phyloP scores from a whole-genome alignment of 2,888 invertebrate species.

The Caenorhabditis sp. region DNA sequence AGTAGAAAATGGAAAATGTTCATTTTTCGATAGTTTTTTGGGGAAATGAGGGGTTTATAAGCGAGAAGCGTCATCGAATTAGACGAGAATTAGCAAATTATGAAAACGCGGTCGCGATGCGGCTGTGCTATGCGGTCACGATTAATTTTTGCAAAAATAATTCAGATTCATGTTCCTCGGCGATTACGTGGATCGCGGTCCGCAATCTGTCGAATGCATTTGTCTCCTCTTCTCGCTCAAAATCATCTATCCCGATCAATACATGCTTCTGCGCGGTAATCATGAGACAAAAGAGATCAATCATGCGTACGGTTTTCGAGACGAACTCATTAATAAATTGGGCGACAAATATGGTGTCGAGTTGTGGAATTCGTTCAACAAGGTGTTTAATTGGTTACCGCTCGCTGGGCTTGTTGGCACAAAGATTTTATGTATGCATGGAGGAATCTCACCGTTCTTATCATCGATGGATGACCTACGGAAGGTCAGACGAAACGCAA shows the following conservation, averaged over 20 bases:
- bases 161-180: constrained; percentile 33
- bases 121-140: too few relatives aligned
- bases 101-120: too few relatives aligned
- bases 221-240: constrained; percentile 32
- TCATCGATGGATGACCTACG: constrained; percentile 23
- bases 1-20: too few relatives aligned
- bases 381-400: constrained; percentile 37
- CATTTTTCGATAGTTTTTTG: too few relatives aligned
- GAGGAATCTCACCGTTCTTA: constrained; percentile 38
- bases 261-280: constrained; percentile 41
- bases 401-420: constrained; percentile 30
- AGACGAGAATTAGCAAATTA: background rate
- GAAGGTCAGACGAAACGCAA: too few relatives aligned
- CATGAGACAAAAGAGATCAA: constrained; percentile 44
- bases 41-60: too few relatives aligned
- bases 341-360: constrained; percentile 1
- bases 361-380: constrained; percentile 28
- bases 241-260: constrained; percentile 16
- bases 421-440: constrained; percentile 46
- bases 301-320: constrained; percentile 29
- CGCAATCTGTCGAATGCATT: constrained; percentile 37
- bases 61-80: too few relatives aligned
- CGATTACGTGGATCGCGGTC: constrained; percentile 41
- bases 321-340: background rate
- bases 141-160: background rate